phyloP scores from a whole-genome alignment of 2,113 vertebrate species.

The Tretioscincus oriximinensis region DNA sequence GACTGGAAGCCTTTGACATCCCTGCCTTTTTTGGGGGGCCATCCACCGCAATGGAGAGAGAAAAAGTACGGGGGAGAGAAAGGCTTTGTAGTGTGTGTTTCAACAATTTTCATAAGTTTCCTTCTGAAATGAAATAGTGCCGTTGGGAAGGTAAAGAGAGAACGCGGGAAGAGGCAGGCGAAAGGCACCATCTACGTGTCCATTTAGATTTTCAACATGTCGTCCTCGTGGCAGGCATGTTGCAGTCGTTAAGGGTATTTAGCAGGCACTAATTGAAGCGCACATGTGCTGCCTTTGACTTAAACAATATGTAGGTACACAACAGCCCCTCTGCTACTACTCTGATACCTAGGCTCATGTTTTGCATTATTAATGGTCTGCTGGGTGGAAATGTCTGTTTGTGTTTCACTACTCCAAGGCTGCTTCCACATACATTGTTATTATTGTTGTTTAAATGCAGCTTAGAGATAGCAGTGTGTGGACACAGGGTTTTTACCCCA shows the following conservation, averaged over 20 bases:
- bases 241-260: slow-evolving; percentile 38
- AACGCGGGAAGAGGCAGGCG: slow-evolving; percentile 57
- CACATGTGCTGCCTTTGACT: not conserved
- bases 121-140: slow-evolving; percentile 78
- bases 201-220: slow-evolving; percentile 32
- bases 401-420: not conserved
- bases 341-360: slow-evolving; percentile 4
- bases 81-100: slow-evolving; percentile 79
- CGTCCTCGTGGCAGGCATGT: slow-evolving; percentile 8
- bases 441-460: no score
- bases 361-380: slow-evolving; percentile 23
- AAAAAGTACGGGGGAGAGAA: slow-evolving; percentile 52
- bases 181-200: slow-evolving; percentile 54
- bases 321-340: not conserved
- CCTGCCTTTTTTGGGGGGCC: slow-evolving; percentile 78
- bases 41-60: slow-evolving; percentile 75
- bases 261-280: slow-evolving; percentile 43
- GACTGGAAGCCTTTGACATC: slow-evolving; percentile 87
- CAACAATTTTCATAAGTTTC: slow-evolving; percentile 85
- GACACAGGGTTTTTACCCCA: no score
- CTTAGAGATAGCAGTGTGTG: no score
- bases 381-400: slow-evolving; percentile 1
- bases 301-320: slow-evolving; percentile 26
- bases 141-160: slow-evolving; percentile 73
- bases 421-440: no score